These are phyloP conservation scores for Dunckerocampus dactyliophorus DNA, from an alignment of 2,113 vertebrate genomes.

Conservation along the genomic window DNA sequence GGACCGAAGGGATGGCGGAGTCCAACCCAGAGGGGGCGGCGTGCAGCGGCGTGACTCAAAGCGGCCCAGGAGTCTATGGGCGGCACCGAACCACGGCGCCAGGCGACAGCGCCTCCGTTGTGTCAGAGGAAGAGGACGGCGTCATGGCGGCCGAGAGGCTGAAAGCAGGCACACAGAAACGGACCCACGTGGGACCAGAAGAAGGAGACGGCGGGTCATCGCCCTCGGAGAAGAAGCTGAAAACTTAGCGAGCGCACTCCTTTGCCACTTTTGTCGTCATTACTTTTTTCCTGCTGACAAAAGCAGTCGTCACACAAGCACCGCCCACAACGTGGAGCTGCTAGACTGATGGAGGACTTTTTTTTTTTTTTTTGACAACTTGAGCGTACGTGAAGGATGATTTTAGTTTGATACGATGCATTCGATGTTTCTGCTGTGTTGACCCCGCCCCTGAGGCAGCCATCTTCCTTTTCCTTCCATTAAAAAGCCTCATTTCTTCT, in stretches of 20 bases:
- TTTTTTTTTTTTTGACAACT: too few relatives aligned
- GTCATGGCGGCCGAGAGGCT: slow-evolving; percentile 45
- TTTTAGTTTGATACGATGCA: too few relatives aligned
- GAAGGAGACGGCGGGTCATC: slow-evolving; percentile 53
- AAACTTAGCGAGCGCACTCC: background rate
- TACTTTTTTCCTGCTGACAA: too few relatives aligned
- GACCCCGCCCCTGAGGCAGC: too few relatives aligned
- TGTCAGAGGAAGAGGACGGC: slow-evolving; percentile 44
- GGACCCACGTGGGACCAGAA: slow-evolving; percentile 80
- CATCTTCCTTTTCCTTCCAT: too few relatives aligned
- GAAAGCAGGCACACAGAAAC: slow-evolving; percentile 70
- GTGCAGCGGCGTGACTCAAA: slow-evolving; percentile 13
- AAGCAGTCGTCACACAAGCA: too few relatives aligned
- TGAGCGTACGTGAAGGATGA: too few relatives aligned
- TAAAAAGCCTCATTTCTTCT: too few relatives aligned
- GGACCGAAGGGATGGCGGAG: slow-evolving; percentile 44
- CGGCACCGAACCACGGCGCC: slow-evolving; percentile 42
- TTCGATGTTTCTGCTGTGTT: too few relatives aligned
- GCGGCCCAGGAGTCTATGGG: slow-evolving; percentile 46
- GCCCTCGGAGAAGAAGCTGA: slow-evolving; percentile 84
- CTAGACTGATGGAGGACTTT: too few relatives aligned
- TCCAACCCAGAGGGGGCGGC: background rate
- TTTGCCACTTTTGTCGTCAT: too few relatives aligned
- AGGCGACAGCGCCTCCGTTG: slow-evolving; percentile 36
- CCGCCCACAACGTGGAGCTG: too few relatives aligned